Base-by-base conservation (phyloP, 2,888 invertebrate species). In the Galeruca laticollis region DNA sequence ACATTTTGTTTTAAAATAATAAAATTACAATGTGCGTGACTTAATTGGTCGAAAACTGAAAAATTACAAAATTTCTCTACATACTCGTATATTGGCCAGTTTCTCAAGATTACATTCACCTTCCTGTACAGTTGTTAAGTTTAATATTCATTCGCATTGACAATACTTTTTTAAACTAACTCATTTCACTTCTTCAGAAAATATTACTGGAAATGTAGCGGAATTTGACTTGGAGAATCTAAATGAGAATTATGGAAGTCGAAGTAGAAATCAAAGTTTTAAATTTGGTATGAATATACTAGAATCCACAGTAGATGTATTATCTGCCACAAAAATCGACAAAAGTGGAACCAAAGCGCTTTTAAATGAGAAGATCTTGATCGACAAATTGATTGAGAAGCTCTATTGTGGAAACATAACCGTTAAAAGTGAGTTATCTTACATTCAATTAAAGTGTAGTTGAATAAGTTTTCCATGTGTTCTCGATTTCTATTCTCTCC, bases 371-470 rank as follows among this genome's bases (percentile, higher is more conserved):
- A 54, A 76, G 8, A 59, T 74, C 2, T 76, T 79, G 54, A 43
- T 69, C 74, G 82, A 79, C 72, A 84, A 73, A 61, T 82, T 81
- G 77, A 82, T 37, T 66, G 79, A 75, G 74, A 83, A 78, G 72
- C 81, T 89, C 33, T 75, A 83, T 8, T 76, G 80, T 21, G 87
- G 87, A 1, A 82, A 85, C 63, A 77, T 88, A 8, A 77, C 80
- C 60, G 83, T 88, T n/a, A 77, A 82, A 74, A 79, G 85, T 84
- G 74, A 79, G 73, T 70, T 21, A 10, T 13, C 13, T 35, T 20
- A 54, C 57, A 31, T 9, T 43, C n/a, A 37, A 35, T 13, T 18
- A 35, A n/a, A n/a, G n/a, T n/a, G n/a, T 26, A 26, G 3, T 26
- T 6, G 26, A 26, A 26, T 26, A 26, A 26, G 26, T 26, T 26